Conservation (phyloP, 2,113 vertebrate species). For the Acinonyx jubatus region DNA sequence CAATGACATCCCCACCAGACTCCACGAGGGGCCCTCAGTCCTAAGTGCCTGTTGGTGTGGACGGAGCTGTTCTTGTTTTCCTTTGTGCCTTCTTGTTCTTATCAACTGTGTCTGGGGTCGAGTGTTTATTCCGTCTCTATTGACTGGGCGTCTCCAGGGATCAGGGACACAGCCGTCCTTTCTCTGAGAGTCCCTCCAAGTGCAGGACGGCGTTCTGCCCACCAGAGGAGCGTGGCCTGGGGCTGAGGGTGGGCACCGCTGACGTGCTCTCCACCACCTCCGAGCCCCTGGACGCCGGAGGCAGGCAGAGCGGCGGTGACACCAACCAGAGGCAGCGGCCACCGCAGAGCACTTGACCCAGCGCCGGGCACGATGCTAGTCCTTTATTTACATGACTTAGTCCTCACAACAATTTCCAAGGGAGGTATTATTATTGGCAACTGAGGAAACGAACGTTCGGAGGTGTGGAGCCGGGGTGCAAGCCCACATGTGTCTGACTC, state of each 20-base stretch:
- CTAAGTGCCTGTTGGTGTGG: not conserved
- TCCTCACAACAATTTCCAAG: slow-evolving; percentile 2
- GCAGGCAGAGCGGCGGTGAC: not conserved
- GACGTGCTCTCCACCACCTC: not conserved
- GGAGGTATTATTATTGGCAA: slow-evolving; percentile 46
- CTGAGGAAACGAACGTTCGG: slow-evolving; percentile 22
- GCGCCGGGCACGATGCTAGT: not conserved
- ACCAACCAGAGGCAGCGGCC: not conserved
- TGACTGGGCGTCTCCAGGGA: not conserved
- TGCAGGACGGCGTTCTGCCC: not conserved
- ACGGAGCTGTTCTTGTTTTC: not conserved
- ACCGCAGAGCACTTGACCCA: not conserved
- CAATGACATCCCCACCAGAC: accelerated
- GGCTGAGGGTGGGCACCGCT: not conserved
- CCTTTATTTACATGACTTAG: slow-evolving; percentile 56
- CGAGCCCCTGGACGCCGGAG: accelerated
- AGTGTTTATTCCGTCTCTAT: not conserved
- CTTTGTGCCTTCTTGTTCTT: not conserved
- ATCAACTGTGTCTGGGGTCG: not conserved
- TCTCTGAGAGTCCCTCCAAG: not conserved
- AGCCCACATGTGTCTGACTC: slow-evolving; percentile 44
- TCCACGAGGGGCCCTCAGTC: no score
- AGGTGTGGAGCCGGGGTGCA: not conserved
- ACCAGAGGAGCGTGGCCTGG: not conserved
- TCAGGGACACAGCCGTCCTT: not conserved